Evolutionary conservation across 2,113 vertebrate species (phyloP), one percentile per base, ranked within the genome.

Genomic region (Ailurus styani): DNA sequence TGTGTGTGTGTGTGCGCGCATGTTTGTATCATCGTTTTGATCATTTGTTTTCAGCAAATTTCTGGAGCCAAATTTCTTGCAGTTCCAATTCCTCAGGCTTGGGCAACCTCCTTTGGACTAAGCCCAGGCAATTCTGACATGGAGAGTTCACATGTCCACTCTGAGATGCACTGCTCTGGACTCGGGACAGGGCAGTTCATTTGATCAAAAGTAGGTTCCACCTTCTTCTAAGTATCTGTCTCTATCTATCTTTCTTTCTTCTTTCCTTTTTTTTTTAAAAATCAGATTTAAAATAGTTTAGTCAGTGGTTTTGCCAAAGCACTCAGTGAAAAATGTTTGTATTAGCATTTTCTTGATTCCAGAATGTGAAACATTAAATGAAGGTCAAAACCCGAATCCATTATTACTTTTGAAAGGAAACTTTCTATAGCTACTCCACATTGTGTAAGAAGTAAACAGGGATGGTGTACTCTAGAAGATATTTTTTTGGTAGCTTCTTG

Each of bases 291-390:
- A 91, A 96, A 78, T 68, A 90, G 66, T 68, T 84, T 20, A 79
- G 64, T 47, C 77, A 97, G 87, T 62, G 34, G 25, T 96, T 96
- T 87, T 75, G 42, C 78, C 54, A 90, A 78, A 93, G 15, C 21
- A 70, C 17, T 96, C 29, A 85, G 52, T 57, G 84, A 90, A 90
- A 92, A 95, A 52, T 47, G n/a, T 57, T 83, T 42, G 50, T 6
- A 29, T 84, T 78, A 96, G 27, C 52, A 54, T 72, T 55, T 72
- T 95, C 62, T 60, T 90, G 86, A 92, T 90, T 75, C 31, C 42
- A 66, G 84, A 96, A 79, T n/a, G 5, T 45, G 52, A 90, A 90
- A 50, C 23, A 34, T 54, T 73, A 62, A 77, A 50, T 42, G 42
- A 87, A 47, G 8, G 13, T 62, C 78, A 10, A 47, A 73, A 68